Base-by-base conservation (phyloP, 1,140 invertebrate species). In the Brachionus angularis region DNA sequence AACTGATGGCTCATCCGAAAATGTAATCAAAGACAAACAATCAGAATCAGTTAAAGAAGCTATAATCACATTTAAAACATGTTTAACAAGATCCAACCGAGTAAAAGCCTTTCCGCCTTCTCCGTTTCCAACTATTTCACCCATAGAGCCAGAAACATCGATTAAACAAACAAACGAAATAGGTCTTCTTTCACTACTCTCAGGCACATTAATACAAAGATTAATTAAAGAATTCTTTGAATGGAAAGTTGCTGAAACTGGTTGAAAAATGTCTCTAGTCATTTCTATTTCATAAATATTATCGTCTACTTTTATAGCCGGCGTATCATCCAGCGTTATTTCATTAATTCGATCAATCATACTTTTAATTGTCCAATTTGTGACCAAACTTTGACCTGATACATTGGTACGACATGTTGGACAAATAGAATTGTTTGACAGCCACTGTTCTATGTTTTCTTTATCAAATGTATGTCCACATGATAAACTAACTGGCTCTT, bases 71-170 rank as follows among this genome's bases (percentile, higher is more conserved):
- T 70, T 70, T 21, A 70, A 42, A 3, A 50, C 67, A 44, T 70
- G 67, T 21, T 70, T 70, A 29, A 53, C 50, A 5, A 70, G 23
- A 39, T 70, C 67, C 42, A 70, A 53, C 2, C 46, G 67, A 1
- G 47, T 44, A 8, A 70, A 50, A 1, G 46, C 67, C n/a, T 50
- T 50, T 3, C 27, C 42, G 12, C 46, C 67, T 21, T 70, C 46
- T 12, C 46, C 16, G 12, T 53, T 50, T 18, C 46, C 46, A 8
- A 50, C 46, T 5, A 46, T 42, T 1, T 16, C 25, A 29, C 25
- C 44, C 67, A 70, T 70, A 2, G 67, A 70, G 29, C 67, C 67
- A 27, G 67, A 70, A 10, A 50, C n/a, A 18, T 70, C 67, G 18
- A 70, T 50, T 3, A 70, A 46, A 29, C 67, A 70, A n/a, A 67